Base-by-base conservation (phyloP, 2,888 invertebrate genomes). In the Andricus quercusramuli region DNA sequence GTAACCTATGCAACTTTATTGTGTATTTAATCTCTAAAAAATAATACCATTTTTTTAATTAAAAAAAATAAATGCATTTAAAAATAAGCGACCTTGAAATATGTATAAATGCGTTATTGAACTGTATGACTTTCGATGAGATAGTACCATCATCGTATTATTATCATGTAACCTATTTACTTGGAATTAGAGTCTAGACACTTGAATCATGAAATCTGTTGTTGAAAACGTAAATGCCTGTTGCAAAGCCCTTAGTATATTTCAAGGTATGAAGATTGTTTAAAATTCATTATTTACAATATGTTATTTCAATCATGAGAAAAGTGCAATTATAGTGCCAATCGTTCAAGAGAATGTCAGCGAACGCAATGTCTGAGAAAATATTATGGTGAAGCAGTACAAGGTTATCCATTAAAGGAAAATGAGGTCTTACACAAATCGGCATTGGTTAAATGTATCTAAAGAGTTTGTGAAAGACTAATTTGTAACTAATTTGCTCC, bases 381-480 rank as follows among this genome's bases (percentile, higher is more conserved):
- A 70, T 62, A 77, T 64, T 62, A 77, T 64, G 77, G 77, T 65
- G 44, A 77, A 77, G 25, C 65, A 29, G 77, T 65, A 29, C 77
- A 77, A 77, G 77, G 77, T 77, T 77, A 25, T 22, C 62, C 77
- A 77, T 62, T 62, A 44, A 77, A 65, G 62, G 64, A n/a, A 32
- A 77, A 62, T 59, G 77, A 77, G 77, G 77, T 77, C 77, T 77
- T 64, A 41, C 25, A 77, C 41, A 70, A 51, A 70, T 25, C 25
- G 62, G 25, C 70, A 70, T 47, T 51, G 51, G 70, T 51, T 22
- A 25, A 70, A 29, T 29, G 17, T 44, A 68, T 41, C 22, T 22
- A 22, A 25, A 22, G 22, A 29, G 17, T 68, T 68, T 41, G 25
- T 62, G 15, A 25, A 25, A 62, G 22, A 56, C n/a, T 56, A 47